phyloP scores from a whole-genome alignment of 2,888 invertebrate genomes.

The Pseudococcus viburni region DNA sequence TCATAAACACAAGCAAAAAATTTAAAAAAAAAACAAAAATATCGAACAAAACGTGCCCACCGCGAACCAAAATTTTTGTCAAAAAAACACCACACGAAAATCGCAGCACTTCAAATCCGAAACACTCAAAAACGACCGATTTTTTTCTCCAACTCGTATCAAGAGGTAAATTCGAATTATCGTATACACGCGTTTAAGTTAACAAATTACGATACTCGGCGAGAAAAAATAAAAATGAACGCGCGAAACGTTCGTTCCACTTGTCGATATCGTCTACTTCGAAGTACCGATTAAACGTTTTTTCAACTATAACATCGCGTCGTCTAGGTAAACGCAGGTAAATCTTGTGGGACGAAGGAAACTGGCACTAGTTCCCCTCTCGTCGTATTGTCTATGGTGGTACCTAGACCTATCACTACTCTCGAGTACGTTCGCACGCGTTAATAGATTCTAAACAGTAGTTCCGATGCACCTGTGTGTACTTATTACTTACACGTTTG shows the following conservation, averaged over 20 bases:
- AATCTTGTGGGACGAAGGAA: slow-evolving; percentile 8
- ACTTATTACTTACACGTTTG: background rate
- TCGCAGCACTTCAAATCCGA: background rate
- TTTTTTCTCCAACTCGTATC: background rate
- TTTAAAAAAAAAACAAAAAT: background rate
- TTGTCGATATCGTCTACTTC: slow-evolving; percentile 49
- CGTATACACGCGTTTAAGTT: slow-evolving; percentile 38
- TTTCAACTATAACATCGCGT: slow-evolving; percentile 1
- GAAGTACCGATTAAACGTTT: slow-evolving; percentile 44
- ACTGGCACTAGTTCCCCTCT: background rate
- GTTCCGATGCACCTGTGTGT: slow-evolving; percentile 38
- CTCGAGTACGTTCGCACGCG: slow-evolving; percentile 49
- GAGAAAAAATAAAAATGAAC: background rate
- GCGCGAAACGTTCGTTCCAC: slow-evolving; percentile 36
- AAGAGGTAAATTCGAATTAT: background rate
- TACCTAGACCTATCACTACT: background rate
- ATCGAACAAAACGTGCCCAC: background rate
- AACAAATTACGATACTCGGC: background rate
- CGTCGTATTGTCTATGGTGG: background rate
- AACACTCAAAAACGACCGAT: background rate
- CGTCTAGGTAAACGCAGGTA: slow-evolving; percentile 13
- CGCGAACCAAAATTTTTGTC: background rate
- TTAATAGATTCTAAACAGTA: slow-evolving; percentile 48
- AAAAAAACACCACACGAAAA: background rate
- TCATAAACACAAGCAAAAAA: background rate